A percentile compares a stretch with the other conserved stretches of the same genome.
Evolutionary conservation across 2,113 vertebrate species (phyloP).

Genomic region (Mesembrinibis cayennensis): DNA sequence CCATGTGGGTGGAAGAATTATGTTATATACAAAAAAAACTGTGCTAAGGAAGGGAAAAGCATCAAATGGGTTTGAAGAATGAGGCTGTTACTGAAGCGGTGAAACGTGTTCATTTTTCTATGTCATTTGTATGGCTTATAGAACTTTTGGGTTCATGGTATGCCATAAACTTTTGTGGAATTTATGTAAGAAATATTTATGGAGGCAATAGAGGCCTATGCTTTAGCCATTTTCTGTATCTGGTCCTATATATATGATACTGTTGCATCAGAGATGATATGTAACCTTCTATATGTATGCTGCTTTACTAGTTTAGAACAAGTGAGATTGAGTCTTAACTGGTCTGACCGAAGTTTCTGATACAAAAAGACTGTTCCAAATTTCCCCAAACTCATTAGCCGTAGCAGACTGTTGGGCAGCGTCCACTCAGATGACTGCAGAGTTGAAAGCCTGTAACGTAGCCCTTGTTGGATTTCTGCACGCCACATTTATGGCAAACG

Average conservation of each 20-base stretch:
- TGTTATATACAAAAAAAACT: background rate
- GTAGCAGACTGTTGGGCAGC: background rate
- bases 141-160: background rate
- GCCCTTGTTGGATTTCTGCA: background rate
- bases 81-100: background rate
- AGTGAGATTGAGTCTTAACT: background rate
- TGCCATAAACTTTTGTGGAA: background rate
- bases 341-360: background rate
- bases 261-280: background rate
- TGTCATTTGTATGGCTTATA: background rate
- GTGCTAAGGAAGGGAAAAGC: background rate
- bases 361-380: background rate
- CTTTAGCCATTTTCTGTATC: rapidly evolving
- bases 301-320: background rate
- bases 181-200: background rate
- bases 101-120: background rate
- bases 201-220: background rate
- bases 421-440: background rate
- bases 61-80: background rate
- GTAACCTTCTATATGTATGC: background rate
- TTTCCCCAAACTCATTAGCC: background rate
- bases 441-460: background rate
- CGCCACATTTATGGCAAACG: rapidly evolving
- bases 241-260: background rate
- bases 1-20: background rate